Evolutionary conservation across 1,140 invertebrate species (phyloP).

Genomic region (Megalopta genalis): DNA sequence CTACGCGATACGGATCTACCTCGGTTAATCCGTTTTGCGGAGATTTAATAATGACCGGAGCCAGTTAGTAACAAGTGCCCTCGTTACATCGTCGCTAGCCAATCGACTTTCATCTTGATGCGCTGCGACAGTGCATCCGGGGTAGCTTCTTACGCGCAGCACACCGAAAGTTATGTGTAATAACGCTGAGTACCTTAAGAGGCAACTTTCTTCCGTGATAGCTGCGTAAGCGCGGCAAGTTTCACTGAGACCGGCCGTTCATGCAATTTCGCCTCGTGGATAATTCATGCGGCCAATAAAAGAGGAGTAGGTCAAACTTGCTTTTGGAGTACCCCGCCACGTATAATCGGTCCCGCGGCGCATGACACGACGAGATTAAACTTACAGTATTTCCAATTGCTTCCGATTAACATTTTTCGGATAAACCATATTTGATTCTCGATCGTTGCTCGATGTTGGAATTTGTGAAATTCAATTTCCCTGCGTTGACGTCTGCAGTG

Average conservation of each 20-base stretch:
- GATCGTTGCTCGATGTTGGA: too few species aligned
- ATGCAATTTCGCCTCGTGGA: slow-evolving; percentile 21
- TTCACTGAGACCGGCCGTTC: background rate
- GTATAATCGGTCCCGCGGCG: background rate
- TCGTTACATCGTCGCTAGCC: background rate
- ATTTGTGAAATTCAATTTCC: too few species aligned
- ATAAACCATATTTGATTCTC: too few species aligned
- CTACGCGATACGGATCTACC: background rate
- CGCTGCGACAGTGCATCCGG: background rate
- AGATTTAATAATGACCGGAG: slow-evolving; percentile 2
- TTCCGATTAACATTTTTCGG: background rate
- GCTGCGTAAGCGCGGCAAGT: background rate
- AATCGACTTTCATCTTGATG: slow-evolving; percentile 15
- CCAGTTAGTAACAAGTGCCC: background rate
- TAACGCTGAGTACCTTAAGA: slow-evolving; percentile 17
- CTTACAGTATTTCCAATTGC: background rate
- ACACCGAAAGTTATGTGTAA: slow-evolving; percentile 7
- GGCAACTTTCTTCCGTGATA: slow-evolving; percentile 36
- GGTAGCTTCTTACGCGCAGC: slow-evolving; percentile 2
- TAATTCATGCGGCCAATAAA: slow-evolving; percentile 36
- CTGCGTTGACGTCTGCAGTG: too few species aligned
- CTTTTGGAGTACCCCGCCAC: background rate
- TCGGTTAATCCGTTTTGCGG: background rate
- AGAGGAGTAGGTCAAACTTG: slow-evolving; percentile 29
- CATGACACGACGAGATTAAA: background rate